Conservation (phyloP, 2,888 invertebrate genomes). For the Alcis repandata region DNA sequence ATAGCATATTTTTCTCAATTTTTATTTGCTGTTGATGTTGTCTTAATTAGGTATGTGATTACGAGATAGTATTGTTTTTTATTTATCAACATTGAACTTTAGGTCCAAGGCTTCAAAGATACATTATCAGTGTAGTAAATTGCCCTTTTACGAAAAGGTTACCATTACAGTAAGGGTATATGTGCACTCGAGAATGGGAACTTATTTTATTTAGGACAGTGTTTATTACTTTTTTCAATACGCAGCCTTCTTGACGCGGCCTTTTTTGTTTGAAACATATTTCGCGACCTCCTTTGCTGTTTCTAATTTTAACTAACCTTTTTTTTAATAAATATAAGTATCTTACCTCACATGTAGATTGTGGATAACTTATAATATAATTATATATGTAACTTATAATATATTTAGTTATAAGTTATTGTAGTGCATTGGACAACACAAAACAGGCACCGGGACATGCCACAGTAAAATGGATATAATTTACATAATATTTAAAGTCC, state of each 20-base stretch:
- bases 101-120: conserved; percentile 3
- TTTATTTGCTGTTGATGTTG: no score
- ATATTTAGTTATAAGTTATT: conserved; percentile 51
- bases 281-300: no score
- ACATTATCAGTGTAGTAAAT: conserved; percentile 4
- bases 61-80: background rate
- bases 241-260: no score
- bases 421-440: conserved; percentile 70
- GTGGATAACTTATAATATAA: no score
- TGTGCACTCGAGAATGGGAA: background rate
- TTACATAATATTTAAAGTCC: conserved; percentile 1
- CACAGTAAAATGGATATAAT: conserved; percentile 13
- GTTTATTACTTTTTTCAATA: no score
- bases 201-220: no score
- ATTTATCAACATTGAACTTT: background rate
- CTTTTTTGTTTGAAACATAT: no score
- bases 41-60: no score
- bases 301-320: no score
- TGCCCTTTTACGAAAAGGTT: conserved; percentile 8
- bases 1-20: no score
- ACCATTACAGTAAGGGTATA: background rate
- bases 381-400: no score
- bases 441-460: conserved; percentile 46
- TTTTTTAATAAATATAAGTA: no score
- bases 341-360: conserved; percentile 21